These are phyloP conservation scores for Odontothrips loti DNA, from an alignment of 2,888 invertebrate species.

Conservation along the genomic window DNA sequence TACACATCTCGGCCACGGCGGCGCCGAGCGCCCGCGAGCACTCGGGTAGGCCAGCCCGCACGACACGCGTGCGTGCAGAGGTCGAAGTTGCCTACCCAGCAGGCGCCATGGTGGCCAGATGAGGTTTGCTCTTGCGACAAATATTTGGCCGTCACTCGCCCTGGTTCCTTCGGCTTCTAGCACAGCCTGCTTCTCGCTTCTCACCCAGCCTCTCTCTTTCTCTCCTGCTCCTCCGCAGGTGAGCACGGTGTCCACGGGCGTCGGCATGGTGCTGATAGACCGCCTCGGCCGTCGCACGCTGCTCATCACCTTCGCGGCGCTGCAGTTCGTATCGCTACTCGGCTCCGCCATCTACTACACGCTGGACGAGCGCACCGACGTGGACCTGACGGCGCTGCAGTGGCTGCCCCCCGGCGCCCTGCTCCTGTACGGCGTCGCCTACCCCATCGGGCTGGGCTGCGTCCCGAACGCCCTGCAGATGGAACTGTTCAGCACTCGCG, in stretches of 20 bases:
- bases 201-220: not conserved
- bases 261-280: conserved; percentile 48
- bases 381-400: conserved; percentile 42
- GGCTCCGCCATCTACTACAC: conserved; percentile 45
- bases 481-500: conserved; percentile 45
- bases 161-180: too few relatives aligned
- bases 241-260: conserved; percentile 46
- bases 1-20: too few relatives aligned
- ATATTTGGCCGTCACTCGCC: too few relatives aligned
- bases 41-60: too few relatives aligned
- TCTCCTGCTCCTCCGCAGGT: conserved; percentile 41
- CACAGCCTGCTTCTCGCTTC: not conserved
- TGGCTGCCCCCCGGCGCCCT: conserved; percentile 44
- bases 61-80: too few relatives aligned
- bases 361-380: conserved; percentile 35
- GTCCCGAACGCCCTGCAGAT: conserved; percentile 44
- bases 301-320: conserved; percentile 43
- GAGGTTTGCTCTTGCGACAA: too few relatives aligned
- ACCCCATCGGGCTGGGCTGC: conserved; percentile 45
- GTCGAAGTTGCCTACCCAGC: too few relatives aligned
- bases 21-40: too few relatives aligned
- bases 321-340: conserved; percentile 44
- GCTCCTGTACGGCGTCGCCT: conserved; percentile 44
- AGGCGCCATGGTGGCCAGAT: too few relatives aligned
- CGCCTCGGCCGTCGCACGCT: conserved; percentile 50